Conservation (phyloP, 1,140 invertebrate genomes). For the Micrasema longulum region DNA sequence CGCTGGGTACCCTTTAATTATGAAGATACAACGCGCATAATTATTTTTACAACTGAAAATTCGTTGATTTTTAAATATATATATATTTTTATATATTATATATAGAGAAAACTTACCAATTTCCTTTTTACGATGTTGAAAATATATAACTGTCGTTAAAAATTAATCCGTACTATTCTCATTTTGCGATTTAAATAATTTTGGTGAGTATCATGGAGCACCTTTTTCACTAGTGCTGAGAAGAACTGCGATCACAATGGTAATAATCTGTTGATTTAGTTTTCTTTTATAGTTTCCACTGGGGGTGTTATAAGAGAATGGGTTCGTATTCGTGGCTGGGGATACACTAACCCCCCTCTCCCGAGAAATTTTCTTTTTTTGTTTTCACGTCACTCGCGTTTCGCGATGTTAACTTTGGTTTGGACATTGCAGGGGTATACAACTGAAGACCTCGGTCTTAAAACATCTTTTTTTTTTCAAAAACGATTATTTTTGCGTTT, state of each 20-base stretch:
- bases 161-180: neutral
- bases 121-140: too few relatives aligned
- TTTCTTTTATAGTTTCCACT: constrained; percentile 22
- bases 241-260: constrained; percentile 6
- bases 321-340: neutral
- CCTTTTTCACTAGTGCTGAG: neutral
- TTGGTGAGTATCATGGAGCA: neutral
- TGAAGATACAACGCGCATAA: too few relatives aligned
- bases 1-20: too few relatives aligned
- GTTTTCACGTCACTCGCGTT: constrained; percentile 29
- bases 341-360: constrained; percentile 3
- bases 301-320: constrained; percentile 6
- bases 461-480: too few relatives aligned
- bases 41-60: too few relatives aligned
- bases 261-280: neutral
- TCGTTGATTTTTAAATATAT: too few relatives aligned
- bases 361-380: constrained; percentile 27
- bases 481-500: too few relatives aligned
- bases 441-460: too few relatives aligned
- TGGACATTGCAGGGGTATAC: constrained; percentile 16
- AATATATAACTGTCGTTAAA: neutral
- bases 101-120: too few relatives aligned
- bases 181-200: constrained; percentile 9
- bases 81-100: too few relatives aligned
- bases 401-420: neutral